Conservation (phyloP, 2,113 vertebrate genomes). For the Myrmecobius fasciatus region DNA sequence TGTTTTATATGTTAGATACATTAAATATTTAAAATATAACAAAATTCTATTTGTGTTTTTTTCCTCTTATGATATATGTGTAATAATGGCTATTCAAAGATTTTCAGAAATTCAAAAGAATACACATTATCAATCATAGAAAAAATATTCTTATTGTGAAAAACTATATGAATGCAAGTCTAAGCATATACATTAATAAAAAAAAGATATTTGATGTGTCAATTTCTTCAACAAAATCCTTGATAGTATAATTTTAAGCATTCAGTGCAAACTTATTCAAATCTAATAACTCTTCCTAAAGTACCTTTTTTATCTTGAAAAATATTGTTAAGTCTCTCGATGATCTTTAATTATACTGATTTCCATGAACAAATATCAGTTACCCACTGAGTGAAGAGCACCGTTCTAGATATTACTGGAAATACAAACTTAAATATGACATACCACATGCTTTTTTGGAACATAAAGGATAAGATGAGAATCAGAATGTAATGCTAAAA, state of each 20-base stretch:
- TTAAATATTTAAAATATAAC: background rate
- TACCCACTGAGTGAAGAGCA: background rate
- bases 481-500: background rate
- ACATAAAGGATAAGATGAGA: background rate
- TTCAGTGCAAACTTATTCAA: background rate
- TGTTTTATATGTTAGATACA: background rate
- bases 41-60: background rate
- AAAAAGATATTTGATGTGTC: background rate
- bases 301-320: background rate
- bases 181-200: background rate
- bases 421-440: background rate
- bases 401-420: background rate
- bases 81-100: background rate
- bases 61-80: background rate
- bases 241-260: background rate
- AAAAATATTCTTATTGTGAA: background rate
- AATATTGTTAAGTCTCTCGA: background rate
- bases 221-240: background rate
- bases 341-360: background rate
- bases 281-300: background rate
- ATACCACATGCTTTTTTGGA: background rate
- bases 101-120: background rate
- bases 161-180: background rate
- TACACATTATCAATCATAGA: background rate
- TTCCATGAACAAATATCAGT: background rate